phyloP scores from a whole-genome alignment of 2,888 invertebrate genomes.

The Byasa hedistus region DNA sequence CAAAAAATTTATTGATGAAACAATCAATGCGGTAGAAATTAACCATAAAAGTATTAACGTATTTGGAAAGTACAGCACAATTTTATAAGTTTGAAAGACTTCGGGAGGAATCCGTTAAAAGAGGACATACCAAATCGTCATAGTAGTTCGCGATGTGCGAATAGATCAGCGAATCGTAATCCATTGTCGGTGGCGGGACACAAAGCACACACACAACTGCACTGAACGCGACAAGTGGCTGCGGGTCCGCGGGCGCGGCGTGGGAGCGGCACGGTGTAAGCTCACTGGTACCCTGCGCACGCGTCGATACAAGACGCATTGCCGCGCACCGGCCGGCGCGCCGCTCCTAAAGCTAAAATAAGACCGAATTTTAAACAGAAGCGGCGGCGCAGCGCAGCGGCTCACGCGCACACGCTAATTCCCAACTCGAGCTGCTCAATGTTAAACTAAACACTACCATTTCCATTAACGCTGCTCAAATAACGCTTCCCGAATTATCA shows the following conservation, averaged over 20 bases:
- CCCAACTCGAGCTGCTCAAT: conserved; percentile 15
- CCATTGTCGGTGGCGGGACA: conserved; percentile 65
- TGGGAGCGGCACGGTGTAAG: conserved; percentile 15
- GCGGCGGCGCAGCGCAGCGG: conserved; percentile 62
- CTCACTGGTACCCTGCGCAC: conserved; percentile 37
- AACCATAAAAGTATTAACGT: too few species aligned
- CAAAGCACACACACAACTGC: conserved; percentile 36
- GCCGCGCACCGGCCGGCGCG: conserved; percentile 72
- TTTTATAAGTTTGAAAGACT: too few species aligned
- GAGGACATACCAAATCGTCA: conserved; percentile 80
- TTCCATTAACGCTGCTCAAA: conserved; percentile 6
- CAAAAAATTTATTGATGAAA: conserved; percentile 3
- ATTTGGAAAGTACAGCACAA: too few species aligned
- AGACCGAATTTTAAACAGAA: conserved; percentile 80
- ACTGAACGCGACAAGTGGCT: not conserved
- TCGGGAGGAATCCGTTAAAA: too few species aligned
- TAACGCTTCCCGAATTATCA: conserved; percentile 6
- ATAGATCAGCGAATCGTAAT: conserved; percentile 83
- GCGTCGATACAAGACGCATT: conserved; percentile 78
- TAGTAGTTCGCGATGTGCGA: conserved; percentile 83
- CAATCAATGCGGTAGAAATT: not conserved
- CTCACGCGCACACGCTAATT: conserved; percentile 40
- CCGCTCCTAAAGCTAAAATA: conserved; percentile 80
- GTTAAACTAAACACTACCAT: conserved; percentile 20
- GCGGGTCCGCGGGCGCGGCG: not conserved